phyloP scores from a whole-genome alignment of 2,113 vertebrate genomes.

The Microcebus griseorufus region DNA sequence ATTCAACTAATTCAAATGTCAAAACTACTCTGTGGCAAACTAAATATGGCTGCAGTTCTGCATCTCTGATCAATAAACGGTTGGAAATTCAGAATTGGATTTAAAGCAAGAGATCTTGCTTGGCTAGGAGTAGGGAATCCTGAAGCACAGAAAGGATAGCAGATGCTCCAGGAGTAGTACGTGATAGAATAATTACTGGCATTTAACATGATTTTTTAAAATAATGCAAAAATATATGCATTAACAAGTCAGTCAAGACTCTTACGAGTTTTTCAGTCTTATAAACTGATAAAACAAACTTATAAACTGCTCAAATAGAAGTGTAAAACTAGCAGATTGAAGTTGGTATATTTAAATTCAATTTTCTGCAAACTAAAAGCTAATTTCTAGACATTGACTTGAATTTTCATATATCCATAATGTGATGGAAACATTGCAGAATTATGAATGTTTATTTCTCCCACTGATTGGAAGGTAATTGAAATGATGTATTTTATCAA shows the following conservation, averaged over 20 bases:
- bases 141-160: slow-evolving; percentile 1
- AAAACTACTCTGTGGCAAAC: slow-evolving; percentile 43
- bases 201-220: slow-evolving; percentile 51
- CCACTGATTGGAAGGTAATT: slow-evolving; percentile 10
- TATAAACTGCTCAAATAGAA: slow-evolving; percentile 47
- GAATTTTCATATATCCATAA: slow-evolving; percentile 44
- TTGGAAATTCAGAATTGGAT: slow-evolving; percentile 49
- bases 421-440: slow-evolving; percentile 48
- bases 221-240: slow-evolving; percentile 7
- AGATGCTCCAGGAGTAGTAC: not conserved
- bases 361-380: slow-evolving; percentile 58
- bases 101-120: not conserved
- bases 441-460: not conserved
- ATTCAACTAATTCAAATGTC: slow-evolving; percentile 42
- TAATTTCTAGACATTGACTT: slow-evolving; percentile 53
- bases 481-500: slow-evolving; percentile 6
- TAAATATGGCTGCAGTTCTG: slow-evolving; percentile 36
- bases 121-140: not conserved
- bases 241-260: slow-evolving; percentile 27
- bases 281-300: slow-evolving; percentile 40
- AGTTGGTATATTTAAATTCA: slow-evolving; percentile 58
- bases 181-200: not conserved
- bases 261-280: not conserved
- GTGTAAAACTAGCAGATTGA: slow-evolving; percentile 55
- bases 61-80: slow-evolving; percentile 7